phyloP scores from a whole-genome alignment of 2,797 vertebrate genomes.

The Gymnopithys bicolor region DNA sequence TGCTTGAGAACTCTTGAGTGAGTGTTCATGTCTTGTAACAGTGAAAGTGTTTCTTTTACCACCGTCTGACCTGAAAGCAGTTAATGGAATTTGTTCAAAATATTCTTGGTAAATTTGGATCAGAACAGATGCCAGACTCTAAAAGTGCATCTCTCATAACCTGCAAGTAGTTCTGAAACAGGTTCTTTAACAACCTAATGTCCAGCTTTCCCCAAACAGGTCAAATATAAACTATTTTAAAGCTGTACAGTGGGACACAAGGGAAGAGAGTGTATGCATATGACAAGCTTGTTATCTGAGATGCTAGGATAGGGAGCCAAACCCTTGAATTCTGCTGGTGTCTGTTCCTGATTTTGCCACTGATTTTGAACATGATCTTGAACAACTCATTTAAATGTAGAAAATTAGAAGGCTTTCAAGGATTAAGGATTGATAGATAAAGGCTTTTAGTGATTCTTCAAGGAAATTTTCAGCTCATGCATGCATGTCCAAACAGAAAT shows the following conservation, averaged over 20 bases:
- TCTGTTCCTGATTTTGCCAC: slow-evolving; percentile 21
- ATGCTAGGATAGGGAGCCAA: neutral
- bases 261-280: neutral
- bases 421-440: neutral
- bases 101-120: neutral
- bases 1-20: neutral
- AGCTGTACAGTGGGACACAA: neutral
- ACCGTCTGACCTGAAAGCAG: neutral
- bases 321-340: neutral
- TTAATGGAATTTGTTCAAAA: neutral
- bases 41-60: neutral
- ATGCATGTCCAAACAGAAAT: neutral
- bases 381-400: neutral
- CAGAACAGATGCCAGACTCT: neutral
- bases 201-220: neutral
- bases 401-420: neutral
- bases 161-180: neutral
- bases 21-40: neutral
- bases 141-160: neutral
- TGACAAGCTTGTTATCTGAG: neutral
- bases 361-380: neutral
- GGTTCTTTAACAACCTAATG: neutral
- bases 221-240: neutral
- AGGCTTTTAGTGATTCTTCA: neutral
- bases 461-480: neutral